phyloP scores from a whole-genome alignment of 1,140 invertebrate species.

The Lepidurus couesii region DNA sequence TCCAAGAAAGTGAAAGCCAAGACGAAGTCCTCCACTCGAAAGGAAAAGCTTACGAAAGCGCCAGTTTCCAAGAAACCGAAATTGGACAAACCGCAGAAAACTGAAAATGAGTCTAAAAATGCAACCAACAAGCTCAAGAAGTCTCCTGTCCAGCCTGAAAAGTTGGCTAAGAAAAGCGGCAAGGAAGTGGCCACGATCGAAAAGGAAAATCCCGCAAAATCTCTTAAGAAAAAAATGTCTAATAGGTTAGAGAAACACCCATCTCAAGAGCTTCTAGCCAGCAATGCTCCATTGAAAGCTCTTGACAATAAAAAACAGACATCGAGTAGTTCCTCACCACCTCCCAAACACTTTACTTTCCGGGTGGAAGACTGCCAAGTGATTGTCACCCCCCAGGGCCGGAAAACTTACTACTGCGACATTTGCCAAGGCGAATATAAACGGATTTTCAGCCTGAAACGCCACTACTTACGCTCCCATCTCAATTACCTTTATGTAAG shows the following conservation, averaged over 20 bases:
- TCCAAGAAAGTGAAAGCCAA: background rate
- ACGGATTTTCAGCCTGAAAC: conserved; percentile 52
- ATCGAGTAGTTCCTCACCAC: background rate
- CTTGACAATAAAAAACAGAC: background rate
- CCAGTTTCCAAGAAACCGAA: background rate
- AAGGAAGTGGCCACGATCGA: background rate
- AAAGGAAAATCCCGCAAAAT: background rate
- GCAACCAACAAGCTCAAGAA: background rate
- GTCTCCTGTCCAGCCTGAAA: background rate
- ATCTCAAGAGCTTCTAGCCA: background rate
- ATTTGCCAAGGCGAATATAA: conserved; percentile 50
- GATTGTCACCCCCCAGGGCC: conserved; percentile 35
- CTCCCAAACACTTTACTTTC: background rate
- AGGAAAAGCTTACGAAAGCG: background rate
- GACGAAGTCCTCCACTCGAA: background rate
- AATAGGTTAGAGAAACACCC: background rate
- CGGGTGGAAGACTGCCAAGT: conserved; percentile 4
- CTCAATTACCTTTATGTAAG: conserved; percentile 51
- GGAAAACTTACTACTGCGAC: conserved; percentile 50
- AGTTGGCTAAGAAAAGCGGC: background rate
- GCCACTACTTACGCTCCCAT: conserved; percentile 53
- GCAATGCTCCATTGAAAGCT: conserved; percentile 1
- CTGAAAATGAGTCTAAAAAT: background rate
- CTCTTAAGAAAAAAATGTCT: background rate
- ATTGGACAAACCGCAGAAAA: background rate